These are phyloP conservation scores for Lepidostoma basale DNA, from an alignment of 1,140 invertebrate genomes.

Conservation along the genomic window DNA sequence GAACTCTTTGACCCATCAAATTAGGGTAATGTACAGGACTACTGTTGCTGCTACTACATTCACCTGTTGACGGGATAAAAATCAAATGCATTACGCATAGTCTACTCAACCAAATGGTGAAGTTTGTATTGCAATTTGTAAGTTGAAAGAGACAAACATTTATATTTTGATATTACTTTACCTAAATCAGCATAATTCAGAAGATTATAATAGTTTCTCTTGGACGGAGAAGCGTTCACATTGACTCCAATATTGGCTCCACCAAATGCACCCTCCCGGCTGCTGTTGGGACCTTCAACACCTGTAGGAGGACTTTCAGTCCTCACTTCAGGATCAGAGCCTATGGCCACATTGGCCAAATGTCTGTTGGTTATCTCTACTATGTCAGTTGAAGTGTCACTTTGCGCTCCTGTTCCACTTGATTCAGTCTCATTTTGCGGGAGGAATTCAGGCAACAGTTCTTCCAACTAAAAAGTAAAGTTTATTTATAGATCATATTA, in stretches of 20 bases:
- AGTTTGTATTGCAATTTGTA: too few species aligned
- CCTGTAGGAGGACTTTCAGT: neutral
- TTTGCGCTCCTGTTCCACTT: neutral
- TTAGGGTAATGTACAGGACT: slow-evolving; percentile 38
- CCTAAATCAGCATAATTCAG: slow-evolving; percentile 43
- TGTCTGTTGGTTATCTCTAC: neutral
- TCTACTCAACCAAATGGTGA: too few species aligned
- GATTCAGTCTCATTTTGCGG: neutral
- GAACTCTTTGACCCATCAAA: slow-evolving; percentile 11
- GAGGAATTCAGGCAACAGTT: slow-evolving; percentile 4
- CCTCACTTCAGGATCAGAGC: neutral
- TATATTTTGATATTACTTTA: slow-evolving; percentile 18
- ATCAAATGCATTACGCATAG: too few species aligned
- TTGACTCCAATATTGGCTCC: slow-evolving; percentile 37
- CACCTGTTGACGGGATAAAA: slow-evolving; percentile 25
- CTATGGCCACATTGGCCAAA: slow-evolving; percentile 2
- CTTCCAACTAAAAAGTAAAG: slow-evolving; percentile 1
- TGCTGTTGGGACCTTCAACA: slow-evolving; percentile 31
- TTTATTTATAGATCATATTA: neutral
- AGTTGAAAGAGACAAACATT: neutral
- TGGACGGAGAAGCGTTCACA: slow-evolving; percentile 44
- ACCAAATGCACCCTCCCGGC: slow-evolving; percentile 33
- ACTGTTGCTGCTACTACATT: slow-evolving; percentile 44
- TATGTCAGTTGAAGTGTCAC: neutral
- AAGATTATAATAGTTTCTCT: slow-evolving; percentile 44